These are phyloP conservation scores for Eupleurogrammus muticus DNA, from an alignment of 2,797 vertebrate species.

Conservation along the genomic window DNA sequence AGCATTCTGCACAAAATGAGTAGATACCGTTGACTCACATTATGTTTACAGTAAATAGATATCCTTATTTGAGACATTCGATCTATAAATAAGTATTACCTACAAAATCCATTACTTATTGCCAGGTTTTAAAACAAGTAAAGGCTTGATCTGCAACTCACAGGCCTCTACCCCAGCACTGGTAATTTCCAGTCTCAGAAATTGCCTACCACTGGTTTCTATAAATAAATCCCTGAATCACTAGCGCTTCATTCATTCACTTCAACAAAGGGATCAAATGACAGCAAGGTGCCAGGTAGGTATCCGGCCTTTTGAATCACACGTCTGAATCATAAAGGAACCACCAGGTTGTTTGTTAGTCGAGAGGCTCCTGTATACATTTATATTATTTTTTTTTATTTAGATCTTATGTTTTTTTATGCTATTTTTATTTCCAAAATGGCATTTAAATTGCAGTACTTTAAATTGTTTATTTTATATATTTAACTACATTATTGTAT, in stretches of 20 bases:
- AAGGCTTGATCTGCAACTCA: neutral
- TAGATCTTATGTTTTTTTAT: too few species aligned
- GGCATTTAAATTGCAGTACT: too few species aligned
- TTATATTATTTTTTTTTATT: neutral
- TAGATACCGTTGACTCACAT: neutral
- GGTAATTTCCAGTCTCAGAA: slow-evolving; percentile 7
- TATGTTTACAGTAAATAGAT: neutral
- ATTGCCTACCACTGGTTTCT: neutral
- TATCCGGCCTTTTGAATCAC: slow-evolving; percentile 22
- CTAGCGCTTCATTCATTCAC: neutral
- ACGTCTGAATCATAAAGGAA: slow-evolving; percentile 36
- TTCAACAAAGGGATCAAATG: slow-evolving; percentile 24
- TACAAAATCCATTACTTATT: neutral
- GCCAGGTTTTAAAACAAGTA: neutral
- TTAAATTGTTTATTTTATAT: too few species aligned
- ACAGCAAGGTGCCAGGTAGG: slow-evolving; percentile 1
- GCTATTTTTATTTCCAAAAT: too few species aligned
- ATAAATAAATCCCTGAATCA: neutral
- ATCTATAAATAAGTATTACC: neutral
- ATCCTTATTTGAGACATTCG: neutral
- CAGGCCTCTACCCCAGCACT: slow-evolving; percentile 22
- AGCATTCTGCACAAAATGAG: neutral
- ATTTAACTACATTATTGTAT: too few species aligned
- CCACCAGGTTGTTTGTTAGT: slow-evolving; percentile 19
- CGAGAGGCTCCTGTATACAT: slow-evolving; percentile 40